These are phyloP conservation scores for Thomomys bottae DNA, from an alignment of 2,113 vertebrate genomes.

Conservation along the genomic window DNA sequence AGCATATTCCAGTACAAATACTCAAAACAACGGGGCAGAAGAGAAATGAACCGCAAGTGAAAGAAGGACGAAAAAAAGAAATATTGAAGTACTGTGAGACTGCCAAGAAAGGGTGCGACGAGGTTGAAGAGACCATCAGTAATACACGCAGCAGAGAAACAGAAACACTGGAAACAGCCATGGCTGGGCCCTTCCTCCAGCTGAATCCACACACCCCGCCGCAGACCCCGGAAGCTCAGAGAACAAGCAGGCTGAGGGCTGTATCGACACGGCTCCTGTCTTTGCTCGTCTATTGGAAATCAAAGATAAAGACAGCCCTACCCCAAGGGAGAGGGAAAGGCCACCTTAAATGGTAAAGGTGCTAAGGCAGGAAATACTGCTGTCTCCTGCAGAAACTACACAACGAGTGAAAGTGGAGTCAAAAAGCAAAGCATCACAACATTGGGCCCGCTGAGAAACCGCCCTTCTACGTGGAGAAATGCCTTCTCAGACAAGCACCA, in stretches of 20 bases:
- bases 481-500: not conserved
- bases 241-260: not conserved
- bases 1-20: not conserved
- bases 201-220: not conserved
- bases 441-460: not conserved
- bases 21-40: not conserved
- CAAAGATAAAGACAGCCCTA: not conserved
- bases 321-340: not conserved
- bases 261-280: not conserved
- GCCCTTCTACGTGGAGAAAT: not conserved
- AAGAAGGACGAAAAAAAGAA: not conserved
- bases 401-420: not conserved
- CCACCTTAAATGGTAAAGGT: not conserved
- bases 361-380: not conserved
- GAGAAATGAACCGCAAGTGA: not conserved
- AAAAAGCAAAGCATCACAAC: not conserved
- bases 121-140: not conserved
- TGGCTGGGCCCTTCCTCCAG: not conserved
- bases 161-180: not conserved
- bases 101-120: not conserved
- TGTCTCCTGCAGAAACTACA: not conserved
- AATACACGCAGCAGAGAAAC: not conserved
- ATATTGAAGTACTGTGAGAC: not conserved
- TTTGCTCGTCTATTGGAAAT: not conserved
- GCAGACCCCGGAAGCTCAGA: not conserved